Evolutionary conservation across 2,888 invertebrate species (phyloP).

Genomic region (Watsonalla binaria): DNA sequence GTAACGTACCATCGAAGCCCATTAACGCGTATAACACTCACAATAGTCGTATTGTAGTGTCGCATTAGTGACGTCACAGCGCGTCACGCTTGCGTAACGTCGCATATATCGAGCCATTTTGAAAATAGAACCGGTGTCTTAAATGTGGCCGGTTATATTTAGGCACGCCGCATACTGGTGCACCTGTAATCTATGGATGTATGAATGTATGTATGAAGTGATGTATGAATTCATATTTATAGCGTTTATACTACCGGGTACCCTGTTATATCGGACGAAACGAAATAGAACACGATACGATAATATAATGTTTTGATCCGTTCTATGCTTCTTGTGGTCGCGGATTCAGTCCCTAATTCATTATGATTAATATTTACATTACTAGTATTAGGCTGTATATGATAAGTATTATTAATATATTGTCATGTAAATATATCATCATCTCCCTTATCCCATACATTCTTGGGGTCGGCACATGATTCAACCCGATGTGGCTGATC

Average conservation of each 20-base stretch:
- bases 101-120: constrained; percentile 51
- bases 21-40: not conserved
- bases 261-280: constrained; percentile 11
- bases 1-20: no score
- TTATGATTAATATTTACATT: no score
- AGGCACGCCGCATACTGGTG: constrained; percentile 47
- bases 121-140: constrained; percentile 59
- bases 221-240: not conserved
- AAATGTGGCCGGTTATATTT: constrained; percentile 62
- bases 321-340: no score
- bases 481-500: no score
- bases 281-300: constrained; percentile 13
- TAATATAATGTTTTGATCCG: not conserved
- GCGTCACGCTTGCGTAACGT: constrained; percentile 65
- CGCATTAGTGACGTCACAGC: constrained; percentile 46
- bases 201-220: not conserved
- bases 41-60: constrained; percentile 7
- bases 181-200: constrained; percentile 34
- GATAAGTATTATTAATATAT: no score
- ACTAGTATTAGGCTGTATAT: no score
- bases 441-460: no score
- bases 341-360: no score
- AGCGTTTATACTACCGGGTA: constrained; percentile 3
- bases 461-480: no score
- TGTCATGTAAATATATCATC: no score